Evolutionary conservation across 2,888 invertebrate species (phyloP).

Genomic region (Actias luna): DNA sequence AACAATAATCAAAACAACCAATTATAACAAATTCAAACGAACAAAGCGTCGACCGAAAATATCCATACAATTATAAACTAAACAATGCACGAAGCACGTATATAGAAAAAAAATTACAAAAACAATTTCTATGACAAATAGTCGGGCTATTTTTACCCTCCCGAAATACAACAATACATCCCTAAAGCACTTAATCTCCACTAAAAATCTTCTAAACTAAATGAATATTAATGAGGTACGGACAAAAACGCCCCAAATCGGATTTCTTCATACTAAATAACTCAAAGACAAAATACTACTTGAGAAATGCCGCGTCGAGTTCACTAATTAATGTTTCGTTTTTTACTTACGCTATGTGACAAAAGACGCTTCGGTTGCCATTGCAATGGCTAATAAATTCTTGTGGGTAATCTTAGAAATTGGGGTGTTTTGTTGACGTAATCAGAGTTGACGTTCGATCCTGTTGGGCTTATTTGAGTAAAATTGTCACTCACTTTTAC

Average conservation of each 20-base stretch:
- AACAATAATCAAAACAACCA: slow-evolving; percentile 12
- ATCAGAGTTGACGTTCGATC: slow-evolving; percentile 56
- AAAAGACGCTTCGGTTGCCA: slow-evolving; percentile 15
- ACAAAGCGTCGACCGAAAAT: slow-evolving; percentile 7
- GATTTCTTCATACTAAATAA: slow-evolving; percentile 28
- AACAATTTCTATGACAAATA: slow-evolving; percentile 59
- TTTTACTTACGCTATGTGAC: slow-evolving; percentile 30
- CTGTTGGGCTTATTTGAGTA: slow-evolving; percentile 60
- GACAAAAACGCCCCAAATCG: slow-evolving; percentile 49
- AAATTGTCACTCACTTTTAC: slow-evolving; percentile 12
- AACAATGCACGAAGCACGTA: slow-evolving; percentile 12
- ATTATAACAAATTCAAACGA: neutral
- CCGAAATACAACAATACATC: slow-evolving; percentile 56
- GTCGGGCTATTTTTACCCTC: slow-evolving; percentile 41
- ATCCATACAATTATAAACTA: slow-evolving; percentile 14
- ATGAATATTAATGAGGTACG: slow-evolving; percentile 50
- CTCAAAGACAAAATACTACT: slow-evolving; percentile 36
- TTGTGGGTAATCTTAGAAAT: slow-evolving; percentile 69
- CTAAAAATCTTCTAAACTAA: slow-evolving; percentile 60
- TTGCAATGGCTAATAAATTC: slow-evolving; percentile 71
- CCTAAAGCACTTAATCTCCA: slow-evolving; percentile 52
- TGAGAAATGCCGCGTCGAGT: slow-evolving; percentile 54
- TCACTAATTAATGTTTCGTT: slow-evolving; percentile 62
- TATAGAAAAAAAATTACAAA: slow-evolving; percentile 40
- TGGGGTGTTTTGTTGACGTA: slow-evolving; percentile 72